Base-by-base conservation (phyloP, 2,797 vertebrate genomes). In the Bucorvus abyssinicus region DNA sequence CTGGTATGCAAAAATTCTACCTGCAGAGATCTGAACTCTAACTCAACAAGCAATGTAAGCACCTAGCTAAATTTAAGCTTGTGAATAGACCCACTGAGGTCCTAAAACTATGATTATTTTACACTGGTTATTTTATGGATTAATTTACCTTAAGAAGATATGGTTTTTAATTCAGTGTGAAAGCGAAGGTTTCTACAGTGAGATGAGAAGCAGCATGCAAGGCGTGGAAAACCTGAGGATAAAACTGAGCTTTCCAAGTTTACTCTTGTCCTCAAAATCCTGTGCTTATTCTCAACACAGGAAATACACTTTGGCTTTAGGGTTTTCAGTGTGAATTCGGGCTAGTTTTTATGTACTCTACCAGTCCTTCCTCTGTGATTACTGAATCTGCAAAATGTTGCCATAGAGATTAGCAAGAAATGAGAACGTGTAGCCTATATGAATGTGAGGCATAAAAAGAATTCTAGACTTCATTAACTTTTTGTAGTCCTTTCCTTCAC, bases 341-440 rank as follows among this genome's bases (percentile, higher is more conserved):
- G 40, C 60, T 73, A 2, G 1, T 26, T 89, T 77, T 79, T 80
- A 53, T 70, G 61, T 53, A 49, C 19, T 64, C 4, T 44, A 56
- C 10, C 12, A 87, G 30, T 63, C 30, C 60, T 70, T 81, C 70
- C 44, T 73, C 30, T 64, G 29, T 81, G 82, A 93, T 74, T 84
- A 81, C 38, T 81, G 44, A 90, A 69, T 59, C 32, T 89, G 36
- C 40, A 68, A 71, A 85, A 93, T 20, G 73, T 80, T 93, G 38
- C 60, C 50, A 83, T 36, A 84, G 69, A 95, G 74, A 95, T 69
- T 55, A 87, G 9, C 27, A 87, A 81, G 57, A 87, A 89, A 91
- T 65, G 12, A 81, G 52, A 77, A 69, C 29, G 12, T 42, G 14
- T 63, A 67, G 57, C 27, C 49, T 68, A 6, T 74, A 52, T 56